Conservation (phyloP, 2,113 vertebrate genomes). For the Irena cyanogastra region DNA sequence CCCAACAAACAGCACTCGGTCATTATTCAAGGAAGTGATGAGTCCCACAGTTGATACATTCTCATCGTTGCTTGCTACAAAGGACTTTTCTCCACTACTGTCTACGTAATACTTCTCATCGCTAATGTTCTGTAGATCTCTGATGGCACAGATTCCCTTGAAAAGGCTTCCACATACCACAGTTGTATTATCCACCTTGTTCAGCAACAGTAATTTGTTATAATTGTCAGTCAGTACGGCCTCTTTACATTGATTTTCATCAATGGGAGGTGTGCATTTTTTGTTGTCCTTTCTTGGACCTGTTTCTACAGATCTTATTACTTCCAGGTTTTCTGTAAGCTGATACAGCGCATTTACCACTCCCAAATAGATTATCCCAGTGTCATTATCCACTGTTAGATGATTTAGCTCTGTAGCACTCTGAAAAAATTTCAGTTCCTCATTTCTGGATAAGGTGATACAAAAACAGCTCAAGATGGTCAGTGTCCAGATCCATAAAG, state of each 20-base stretch:
- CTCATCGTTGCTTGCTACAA: slow-evolving; percentile 89
- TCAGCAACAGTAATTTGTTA: slow-evolving; percentile 90
- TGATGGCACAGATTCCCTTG: slow-evolving; percentile 89
- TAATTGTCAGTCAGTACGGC: slow-evolving; percentile 78
- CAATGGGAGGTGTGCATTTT: slow-evolving; percentile 89
- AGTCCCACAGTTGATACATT: slow-evolving; percentile 86
- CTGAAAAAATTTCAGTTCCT: slow-evolving; percentile 53
- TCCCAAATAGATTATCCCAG: slow-evolving; percentile 85
- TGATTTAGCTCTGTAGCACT: slow-evolving; percentile 84
- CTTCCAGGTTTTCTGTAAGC: slow-evolving; percentile 70
- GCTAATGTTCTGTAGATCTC: slow-evolving; percentile 78
- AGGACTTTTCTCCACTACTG: slow-evolving; percentile 88
- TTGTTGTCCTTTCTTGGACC: slow-evolving; percentile 83
- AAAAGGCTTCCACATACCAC: slow-evolving; percentile 91
- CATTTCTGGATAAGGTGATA: slow-evolving; percentile 21
- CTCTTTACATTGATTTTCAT: slow-evolving; percentile 77
- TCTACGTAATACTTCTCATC: slow-evolving; percentile 81
- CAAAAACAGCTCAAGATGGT: slow-evolving; percentile 55
- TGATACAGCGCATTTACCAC: slow-evolving; percentile 88
- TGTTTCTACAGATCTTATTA: slow-evolving; percentile 53
- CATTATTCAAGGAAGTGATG: slow-evolving; percentile 72
- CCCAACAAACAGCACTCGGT: slow-evolving; percentile 84
- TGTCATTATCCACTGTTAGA: slow-evolving; percentile 75
- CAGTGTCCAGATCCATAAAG: slow-evolving; percentile 63
- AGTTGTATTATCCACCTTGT: slow-evolving; percentile 64